A percentile compares a stretch with the other conserved stretches of the same genome.
These are phyloP conservation scores for Colinus virginianus DNA, from an alignment of 2,113 vertebrate genomes.

Conservation along the genomic window DNA sequence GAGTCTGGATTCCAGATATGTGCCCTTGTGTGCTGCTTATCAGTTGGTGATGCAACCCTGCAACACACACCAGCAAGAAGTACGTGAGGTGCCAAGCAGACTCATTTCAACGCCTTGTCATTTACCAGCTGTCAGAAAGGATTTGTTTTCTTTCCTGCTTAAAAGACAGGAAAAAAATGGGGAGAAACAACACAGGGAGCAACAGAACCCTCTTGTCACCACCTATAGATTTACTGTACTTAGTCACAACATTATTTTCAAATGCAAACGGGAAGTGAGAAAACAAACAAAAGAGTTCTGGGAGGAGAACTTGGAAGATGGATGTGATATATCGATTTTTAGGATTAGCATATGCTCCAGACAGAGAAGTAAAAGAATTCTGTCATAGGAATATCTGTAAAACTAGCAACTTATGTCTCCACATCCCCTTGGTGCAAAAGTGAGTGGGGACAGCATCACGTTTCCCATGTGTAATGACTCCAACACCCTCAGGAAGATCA, in stretches of 20 bases:
- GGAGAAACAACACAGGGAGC: not conserved
- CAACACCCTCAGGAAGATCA: no score
- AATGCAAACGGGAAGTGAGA: not conserved
- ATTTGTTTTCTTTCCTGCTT: not conserved
- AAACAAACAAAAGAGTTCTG: not conserved
- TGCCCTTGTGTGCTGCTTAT: not conserved
- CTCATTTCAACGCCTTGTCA: not conserved
- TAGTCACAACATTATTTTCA: not conserved
- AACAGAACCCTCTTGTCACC: accelerated
- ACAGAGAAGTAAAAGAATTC: not conserved
- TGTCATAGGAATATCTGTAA: not conserved
- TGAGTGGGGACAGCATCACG: not conserved
- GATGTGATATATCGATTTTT: not conserved
- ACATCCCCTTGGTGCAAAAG: not conserved
- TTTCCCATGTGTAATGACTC: accelerated
- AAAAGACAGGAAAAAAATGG: not conserved
- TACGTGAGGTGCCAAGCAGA: not conserved
- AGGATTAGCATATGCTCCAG: not conserved
- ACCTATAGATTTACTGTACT: accelerated
- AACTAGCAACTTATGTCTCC: not conserved
- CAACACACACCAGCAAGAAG: not conserved
- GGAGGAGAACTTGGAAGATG: not conserved
- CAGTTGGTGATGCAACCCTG: not conserved
- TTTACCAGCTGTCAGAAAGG: not conserved
- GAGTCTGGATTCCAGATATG: not conserved